Base-by-base conservation (phyloP, 2,888 invertebrate species). In the Watsonalla binaria region DNA sequence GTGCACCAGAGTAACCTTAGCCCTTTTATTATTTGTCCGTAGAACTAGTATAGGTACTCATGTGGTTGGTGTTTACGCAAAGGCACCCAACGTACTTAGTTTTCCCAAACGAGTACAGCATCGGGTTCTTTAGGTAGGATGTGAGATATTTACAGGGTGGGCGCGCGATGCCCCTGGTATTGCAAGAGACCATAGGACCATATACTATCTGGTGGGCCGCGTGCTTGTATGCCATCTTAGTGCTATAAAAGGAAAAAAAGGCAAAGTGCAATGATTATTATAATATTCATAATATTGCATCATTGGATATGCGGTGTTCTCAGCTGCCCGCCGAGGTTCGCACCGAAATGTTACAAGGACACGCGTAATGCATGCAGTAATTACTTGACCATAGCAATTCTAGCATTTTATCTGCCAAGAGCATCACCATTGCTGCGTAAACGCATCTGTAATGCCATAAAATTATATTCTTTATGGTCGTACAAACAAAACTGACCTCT, bases 311-410 rank as follows among this genome's bases (percentile, higher is more conserved):
- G 67, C 68, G 67, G 72, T 68, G 68, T 62, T 54, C 57, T 67
- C 61, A 60, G 66, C 69, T 67, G 70, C 65, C 69, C 74, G 70
- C 72, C 37, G 49, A 39, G 49, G 49, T 49, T 49, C 37, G 13
- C 55, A 53, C 58, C 61, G 55, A 79, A 79, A 73, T 72, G 82
- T 82, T 83, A 83, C 83, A 81, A 83, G 83, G 83, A 70, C 72
- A 62, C 56, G 55, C 9, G 59, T 73, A 72, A 72, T 71, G 63
- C 56, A 65, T 70, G 68, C 69, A 66, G 70, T 76, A 74, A 76
- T 76, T 62, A 69, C 54, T 45, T 53, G 53, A 49, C 39, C 49
- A 49, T 60, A 54, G 58, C 52, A 52, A 61, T 62, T 61, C 61
- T 52, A 58, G 65, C 65, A 68, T 62, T 58, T 58, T 69, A 73